Evolutionary conservation across 53 echinoderm and acorn worm genomes (phyloP), one percentile per base, ranked within the genome.

Genomic region (Glandiceps talaboti): DNA sequence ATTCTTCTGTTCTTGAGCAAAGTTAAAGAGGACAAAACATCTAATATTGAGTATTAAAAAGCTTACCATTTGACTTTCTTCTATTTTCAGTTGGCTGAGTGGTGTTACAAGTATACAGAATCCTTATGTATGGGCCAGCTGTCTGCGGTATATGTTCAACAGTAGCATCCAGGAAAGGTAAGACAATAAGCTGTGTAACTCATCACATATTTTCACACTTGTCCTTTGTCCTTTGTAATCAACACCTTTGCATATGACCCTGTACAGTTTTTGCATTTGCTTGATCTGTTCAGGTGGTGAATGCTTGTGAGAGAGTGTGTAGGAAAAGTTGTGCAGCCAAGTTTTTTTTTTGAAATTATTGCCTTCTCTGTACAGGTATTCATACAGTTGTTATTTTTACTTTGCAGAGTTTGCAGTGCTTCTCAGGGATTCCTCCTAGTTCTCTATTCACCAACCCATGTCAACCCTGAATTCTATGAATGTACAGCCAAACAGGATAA

Each of bases 131-230:
- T 97, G 90, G 87, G 87, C 97, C 31, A 86, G 90, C 31, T 97
- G 93, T 81, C 82, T 97, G 32, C 85, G 89, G 14, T 97, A 83
- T 32, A 74, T 97, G 78, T 76, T 90, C 84, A 91, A 89, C 74
- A 87, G n/a, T 76, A 87, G 89, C 76, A 97, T 97, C 31, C 90
- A 93, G 30, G 91, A 97, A 73, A 89, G 97, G 97, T 97, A 75
- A 79, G 85, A 45, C 20, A 45, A 6, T 27, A n/a, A n/a, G n/a
- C n/a, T n/a, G n/a, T n/a, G n/a, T n/a, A n/a, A n/a, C n/a, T n/a
- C n/a, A n/a, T n/a, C n/a, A n/a, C n/a, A n/a, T n/a, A n/a, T n/a
- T n/a, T n/a, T n/a, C n/a, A n/a, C n/a, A n/a, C n/a, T n/a, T n/a
- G n/a, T n/a, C n/a, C n/a, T n/a, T n/a, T n/a, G n/a, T n/a, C n/a